Evolutionary conservation across 2,888 invertebrate genomes (phyloP).

Genomic region (Phymatocera aterrima): DNA sequence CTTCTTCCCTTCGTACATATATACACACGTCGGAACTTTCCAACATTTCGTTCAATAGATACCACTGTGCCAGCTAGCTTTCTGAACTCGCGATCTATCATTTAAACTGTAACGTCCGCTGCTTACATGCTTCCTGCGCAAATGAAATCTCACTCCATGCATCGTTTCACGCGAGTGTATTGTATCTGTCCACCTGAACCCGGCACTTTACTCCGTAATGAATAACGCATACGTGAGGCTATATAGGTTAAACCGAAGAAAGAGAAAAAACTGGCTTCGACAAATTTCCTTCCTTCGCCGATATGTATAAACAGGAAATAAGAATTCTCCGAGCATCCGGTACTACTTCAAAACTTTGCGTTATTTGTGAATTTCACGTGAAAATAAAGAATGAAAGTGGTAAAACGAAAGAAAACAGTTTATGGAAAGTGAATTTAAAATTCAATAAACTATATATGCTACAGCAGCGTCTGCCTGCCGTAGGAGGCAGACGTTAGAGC

Average conservation of each 20-base stretch:
- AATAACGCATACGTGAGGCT: too few relatives aligned
- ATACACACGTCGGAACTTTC: too few relatives aligned
- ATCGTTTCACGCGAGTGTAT: neutral
- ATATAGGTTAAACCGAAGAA: neutral
- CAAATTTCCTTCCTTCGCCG: neutral
- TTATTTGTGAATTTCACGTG: conserved; percentile 2
- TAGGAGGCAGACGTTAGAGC: neutral
- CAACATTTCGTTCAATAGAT: too few relatives aligned
- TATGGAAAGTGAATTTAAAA: conserved; percentile 23
- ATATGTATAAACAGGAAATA: conserved; percentile 1
- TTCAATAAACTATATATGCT: conserved; percentile 34
- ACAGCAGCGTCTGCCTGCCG: neutral
- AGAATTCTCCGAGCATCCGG: neutral
- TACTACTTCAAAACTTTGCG: neutral
- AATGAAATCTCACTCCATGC: neutral
- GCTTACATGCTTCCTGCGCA: neutral
- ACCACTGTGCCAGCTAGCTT: neutral
- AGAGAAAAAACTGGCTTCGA: neutral
- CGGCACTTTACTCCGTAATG: too few relatives aligned
- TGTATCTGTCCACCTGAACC: neutral
- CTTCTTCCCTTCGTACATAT: neutral
- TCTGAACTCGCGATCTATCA: conserved; percentile 14
- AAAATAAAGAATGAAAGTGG: neutral
- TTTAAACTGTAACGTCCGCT: conserved; percentile 5
- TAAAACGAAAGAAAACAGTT: neutral